Evolutionary conservation across 2,113 vertebrate species (phyloP), one percentile per base, ranked within the genome.

Genomic region (Elaphurus davidianus): DNA sequence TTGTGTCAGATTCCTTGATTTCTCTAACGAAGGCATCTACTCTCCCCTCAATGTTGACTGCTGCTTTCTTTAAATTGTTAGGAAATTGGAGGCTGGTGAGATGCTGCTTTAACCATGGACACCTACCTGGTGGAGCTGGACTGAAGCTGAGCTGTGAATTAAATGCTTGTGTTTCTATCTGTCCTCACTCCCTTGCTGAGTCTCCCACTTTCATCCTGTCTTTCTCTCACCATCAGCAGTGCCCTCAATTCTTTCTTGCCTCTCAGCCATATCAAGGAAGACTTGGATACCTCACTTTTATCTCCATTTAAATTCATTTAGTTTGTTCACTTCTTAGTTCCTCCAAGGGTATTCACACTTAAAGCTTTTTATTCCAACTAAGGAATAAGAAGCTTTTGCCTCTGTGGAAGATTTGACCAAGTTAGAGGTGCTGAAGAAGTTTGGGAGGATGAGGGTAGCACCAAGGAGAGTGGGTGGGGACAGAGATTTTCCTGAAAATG

Each of bases 11-110:
- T 43, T 67, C 67, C 50, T 76, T 97, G 91, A 90, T 96, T 98
- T 94, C 54, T 94, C 47, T 97, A 93, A 90, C 90, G 71, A 95
- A 36, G 57, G 43, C 96, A 87, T 90, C 52, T n/a, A 40, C 47
- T 82, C 54, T 93, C 5, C 94, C 82, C 62, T 86, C 21, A 83
- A 47, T 27, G 87, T 78, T 8, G 3, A 87, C 93, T 93, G 33
- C 25, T 90, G 6, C 79, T 96, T 92, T 85, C 85, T 88, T 91
- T 54, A 93, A 96, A 88, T 84, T 76, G 79, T 62, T 25, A 71
- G 87, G 78, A 87, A 55, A 25, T 13, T 84, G 74, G 74, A 97
- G 71, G 23, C 55, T 64, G 78, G 52, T 1, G 14, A 79, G 50
- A n/a, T 60, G 33, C 47, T 54, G 30, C 62, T 83, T 47, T 36